A percentile compares a stretch with the other conserved stretches of the same genome.
Conservation (phyloP, 2,888 invertebrate species). For the Zhengitettix transpicula region DNA sequence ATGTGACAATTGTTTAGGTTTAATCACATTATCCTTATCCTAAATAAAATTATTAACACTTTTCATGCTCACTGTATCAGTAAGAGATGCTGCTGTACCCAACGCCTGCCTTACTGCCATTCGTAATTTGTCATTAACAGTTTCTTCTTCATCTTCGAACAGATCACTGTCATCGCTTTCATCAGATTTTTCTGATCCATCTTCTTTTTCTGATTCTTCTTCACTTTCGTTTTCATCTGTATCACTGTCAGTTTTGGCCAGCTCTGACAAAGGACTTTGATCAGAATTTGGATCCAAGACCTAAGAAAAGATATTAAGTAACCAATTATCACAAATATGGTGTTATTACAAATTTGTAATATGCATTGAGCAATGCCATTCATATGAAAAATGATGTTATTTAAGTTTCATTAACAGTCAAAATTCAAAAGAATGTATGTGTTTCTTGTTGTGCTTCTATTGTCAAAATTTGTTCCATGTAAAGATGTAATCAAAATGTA, state of each 20-base stretch:
- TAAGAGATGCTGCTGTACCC: constrained; percentile 31
- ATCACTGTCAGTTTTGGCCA: neutral
- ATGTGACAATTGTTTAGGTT: too few species aligned
- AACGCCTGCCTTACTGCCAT: constrained; percentile 56
- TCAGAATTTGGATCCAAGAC: constrained; percentile 48
- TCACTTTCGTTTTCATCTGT: neutral
- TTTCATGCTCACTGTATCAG: constrained; percentile 26
- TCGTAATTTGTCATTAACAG: constrained; percentile 50
- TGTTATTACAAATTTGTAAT: too few species aligned
- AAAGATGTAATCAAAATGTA: too few species aligned
- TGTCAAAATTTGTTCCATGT: too few species aligned
- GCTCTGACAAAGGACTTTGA: constrained; percentile 37
- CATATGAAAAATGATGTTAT: too few species aligned
- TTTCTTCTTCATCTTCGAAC: constrained; percentile 24
- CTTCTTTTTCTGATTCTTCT: neutral
- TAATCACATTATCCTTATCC: neutral
- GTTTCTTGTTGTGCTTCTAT: too few species aligned
- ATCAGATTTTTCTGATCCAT: neutral
- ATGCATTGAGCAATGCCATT: too few species aligned
- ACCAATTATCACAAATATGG: too few species aligned
- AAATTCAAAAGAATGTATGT: too few species aligned
- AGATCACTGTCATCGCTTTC: neutral
- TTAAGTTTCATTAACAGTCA: too few species aligned
- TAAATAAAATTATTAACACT: neutral
- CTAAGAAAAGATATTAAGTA: constrained; percentile 10